Percentiles rank a stretch among this genome's conserved stretches.
Conservation (phyloP, 2,888 invertebrate species). For the Ariolimax columbianus region DNA sequence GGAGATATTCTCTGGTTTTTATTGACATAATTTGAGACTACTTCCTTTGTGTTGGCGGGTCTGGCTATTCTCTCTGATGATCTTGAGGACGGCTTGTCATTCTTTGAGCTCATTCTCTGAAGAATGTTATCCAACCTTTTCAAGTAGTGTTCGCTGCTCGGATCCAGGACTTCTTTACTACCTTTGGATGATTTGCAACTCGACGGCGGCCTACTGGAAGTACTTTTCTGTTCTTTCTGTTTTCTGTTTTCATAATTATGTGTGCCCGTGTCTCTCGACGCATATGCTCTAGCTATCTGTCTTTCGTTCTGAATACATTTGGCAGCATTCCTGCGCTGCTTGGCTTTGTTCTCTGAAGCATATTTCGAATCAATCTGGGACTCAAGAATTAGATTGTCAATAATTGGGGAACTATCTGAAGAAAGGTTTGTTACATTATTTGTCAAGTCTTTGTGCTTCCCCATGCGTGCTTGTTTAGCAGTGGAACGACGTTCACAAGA, state of each 20-base stretch:
- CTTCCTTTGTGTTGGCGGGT: background rate
- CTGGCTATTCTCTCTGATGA: background rate
- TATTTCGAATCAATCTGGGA: background rate
- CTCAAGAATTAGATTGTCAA: conserved; percentile 31
- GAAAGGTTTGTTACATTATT: background rate
- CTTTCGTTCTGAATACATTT: background rate
- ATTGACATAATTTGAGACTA: background rate
- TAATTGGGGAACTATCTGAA: background rate
- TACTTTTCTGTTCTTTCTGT: background rate
- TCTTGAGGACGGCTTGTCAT: background rate
- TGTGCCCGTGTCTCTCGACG: background rate
- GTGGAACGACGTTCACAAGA: background rate
- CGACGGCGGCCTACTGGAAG: no score
- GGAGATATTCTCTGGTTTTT: background rate
- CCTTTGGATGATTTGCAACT: background rate
- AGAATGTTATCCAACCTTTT: background rate
- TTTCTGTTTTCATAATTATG: background rate
- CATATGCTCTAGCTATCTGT: background rate
- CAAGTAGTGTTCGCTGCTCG: background rate
- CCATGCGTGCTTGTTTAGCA: background rate
- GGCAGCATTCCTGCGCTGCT: background rate
- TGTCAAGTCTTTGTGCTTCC: background rate
- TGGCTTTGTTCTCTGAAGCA: background rate
- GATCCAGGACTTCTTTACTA: background rate
- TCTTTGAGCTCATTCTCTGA: background rate